A percentile compares a stretch with the other conserved stretches of the same genome.
Evolutionary conservation across 2,113 vertebrate genomes (phyloP).

Genomic region (Alaudala cheleensis): DNA sequence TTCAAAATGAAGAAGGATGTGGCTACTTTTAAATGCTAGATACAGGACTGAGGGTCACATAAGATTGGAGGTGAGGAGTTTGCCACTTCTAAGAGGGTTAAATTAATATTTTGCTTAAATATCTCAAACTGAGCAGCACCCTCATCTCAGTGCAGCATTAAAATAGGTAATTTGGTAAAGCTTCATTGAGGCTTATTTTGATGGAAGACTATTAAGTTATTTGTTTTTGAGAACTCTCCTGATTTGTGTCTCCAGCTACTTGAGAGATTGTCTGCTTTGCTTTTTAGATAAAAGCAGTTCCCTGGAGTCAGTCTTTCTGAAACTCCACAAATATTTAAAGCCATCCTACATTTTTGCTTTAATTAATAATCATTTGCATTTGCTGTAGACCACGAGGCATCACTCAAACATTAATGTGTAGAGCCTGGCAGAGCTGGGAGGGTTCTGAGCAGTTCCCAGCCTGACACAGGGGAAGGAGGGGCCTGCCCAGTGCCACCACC

Average conservation of each 20-base stretch:
- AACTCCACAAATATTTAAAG: slow-evolving; percentile 42
- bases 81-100: neutral
- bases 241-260: neutral
- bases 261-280: neutral
- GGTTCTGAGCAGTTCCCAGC: neutral
- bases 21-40: neutral
- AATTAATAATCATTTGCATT: slow-evolving; percentile 42
- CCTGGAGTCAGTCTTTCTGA: neutral
- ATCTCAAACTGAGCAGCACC: neutral
- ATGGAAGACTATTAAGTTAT: neutral
- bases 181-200: neutral
- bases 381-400: neutral
- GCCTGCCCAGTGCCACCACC: neutral
- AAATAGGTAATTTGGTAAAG: neutral
- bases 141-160: neutral
- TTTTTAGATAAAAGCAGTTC: slow-evolving; percentile 25
- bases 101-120: neutral
- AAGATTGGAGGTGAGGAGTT: neutral
- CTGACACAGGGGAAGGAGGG: neutral
- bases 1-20: neutral
- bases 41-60: neutral
- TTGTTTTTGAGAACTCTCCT: neutral
- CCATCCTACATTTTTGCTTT: slow-evolving; percentile 11
- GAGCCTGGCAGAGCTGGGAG: neutral
- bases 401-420: neutral